Percentiles rank a stretch among this genome's conserved stretches.
These are phyloP conservation scores for Sitta carolinensis DNA, from an alignment of 2,797 vertebrate species.

Conservation along the genomic window DNA sequence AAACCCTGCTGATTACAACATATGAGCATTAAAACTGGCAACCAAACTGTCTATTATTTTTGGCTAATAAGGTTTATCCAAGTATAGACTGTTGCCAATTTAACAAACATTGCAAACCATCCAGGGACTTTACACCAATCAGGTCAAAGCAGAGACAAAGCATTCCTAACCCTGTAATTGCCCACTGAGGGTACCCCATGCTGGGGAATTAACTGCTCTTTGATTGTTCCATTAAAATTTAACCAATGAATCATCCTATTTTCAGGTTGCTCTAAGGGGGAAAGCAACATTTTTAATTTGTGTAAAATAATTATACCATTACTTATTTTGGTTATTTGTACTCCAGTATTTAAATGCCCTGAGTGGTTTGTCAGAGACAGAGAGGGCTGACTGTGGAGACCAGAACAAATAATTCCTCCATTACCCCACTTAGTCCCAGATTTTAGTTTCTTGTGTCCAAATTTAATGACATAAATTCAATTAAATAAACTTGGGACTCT, in stretches of 20 bases:
- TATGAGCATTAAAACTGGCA: slow-evolving; percentile 58
- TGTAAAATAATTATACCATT: slow-evolving; percentile 62
- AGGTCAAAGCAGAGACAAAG: slow-evolving; percentile 55
- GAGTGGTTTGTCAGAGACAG: not conserved
- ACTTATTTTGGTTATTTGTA: slow-evolving; percentile 60
- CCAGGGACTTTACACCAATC: slow-evolving; percentile 54
- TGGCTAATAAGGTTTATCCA: slow-evolving; percentile 56
- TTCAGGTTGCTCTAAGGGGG: slow-evolving; percentile 55
- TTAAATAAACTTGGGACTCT: not conserved
- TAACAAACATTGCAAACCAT: slow-evolving; percentile 49
- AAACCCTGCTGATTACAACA: slow-evolving; percentile 65
- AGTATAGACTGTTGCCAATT: slow-evolving; percentile 23
- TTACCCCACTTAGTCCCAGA: not conserved
- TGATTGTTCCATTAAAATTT: slow-evolving; percentile 76
- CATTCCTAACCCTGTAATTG: slow-evolving; percentile 70
- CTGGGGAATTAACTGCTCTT: slow-evolving; percentile 70
- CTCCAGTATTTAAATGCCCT: not conserved
- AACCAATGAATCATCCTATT: slow-evolving; percentile 67
- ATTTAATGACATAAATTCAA: not conserved
- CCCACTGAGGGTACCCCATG: slow-evolving; percentile 64
- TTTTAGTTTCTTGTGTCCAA: not conserved
- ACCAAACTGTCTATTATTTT: slow-evolving; percentile 65
- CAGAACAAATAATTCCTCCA: not conserved
- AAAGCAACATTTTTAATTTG: slow-evolving; percentile 65
- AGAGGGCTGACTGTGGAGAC: not conserved